Evolutionary conservation across 2,113 vertebrate genomes (phyloP).

Genomic region (Forbesichthys agassizii): DNA sequence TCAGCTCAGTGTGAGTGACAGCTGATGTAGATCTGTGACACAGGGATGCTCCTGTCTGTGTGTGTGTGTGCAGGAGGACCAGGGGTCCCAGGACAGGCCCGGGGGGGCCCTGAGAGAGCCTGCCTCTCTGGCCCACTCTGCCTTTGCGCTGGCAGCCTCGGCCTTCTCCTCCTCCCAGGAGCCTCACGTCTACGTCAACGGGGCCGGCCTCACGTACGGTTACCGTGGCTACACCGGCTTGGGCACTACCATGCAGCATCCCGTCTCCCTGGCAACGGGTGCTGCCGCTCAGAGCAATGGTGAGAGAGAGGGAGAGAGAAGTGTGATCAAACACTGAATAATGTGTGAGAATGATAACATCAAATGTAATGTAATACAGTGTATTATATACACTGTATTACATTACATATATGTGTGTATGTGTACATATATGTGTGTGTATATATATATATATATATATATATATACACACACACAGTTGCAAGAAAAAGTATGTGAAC

Average conservation of each 20-base stretch:
- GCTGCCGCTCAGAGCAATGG: constrained; percentile 88
- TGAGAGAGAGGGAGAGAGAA: constrained; percentile 55
- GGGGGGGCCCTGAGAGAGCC: constrained; percentile 78
- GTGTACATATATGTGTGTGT: too few relatives aligned
- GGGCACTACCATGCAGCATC: constrained; percentile 85
- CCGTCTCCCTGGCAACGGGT: constrained; percentile 84
- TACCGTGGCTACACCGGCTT: constrained; percentile 90
- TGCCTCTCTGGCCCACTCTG: constrained; percentile 85
- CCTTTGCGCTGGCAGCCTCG: constrained; percentile 90
- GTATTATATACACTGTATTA: too few relatives aligned
- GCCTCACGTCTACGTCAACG: constrained; percentile 89
- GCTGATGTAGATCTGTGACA: too few relatives aligned
- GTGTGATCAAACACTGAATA: neutral
- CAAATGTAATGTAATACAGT: too few relatives aligned
- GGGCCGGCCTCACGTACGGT: constrained; percentile 88
- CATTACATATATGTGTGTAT: too few relatives aligned
- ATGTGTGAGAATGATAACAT: neutral
- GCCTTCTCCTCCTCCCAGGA: constrained; percentile 91
- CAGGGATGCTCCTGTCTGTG: neutral
- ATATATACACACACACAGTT: too few relatives aligned
- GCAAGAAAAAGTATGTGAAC: too few relatives aligned
- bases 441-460: too few relatives aligned
- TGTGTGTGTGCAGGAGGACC: constrained; percentile 83
- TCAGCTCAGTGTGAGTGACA: too few relatives aligned
- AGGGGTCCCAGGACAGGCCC: constrained; percentile 87